Percentiles rank a stretch among this genome's conserved stretches.
phyloP scores from a whole-genome alignment of 2,797 vertebrate species.

The Sebastes miniatus region DNA sequence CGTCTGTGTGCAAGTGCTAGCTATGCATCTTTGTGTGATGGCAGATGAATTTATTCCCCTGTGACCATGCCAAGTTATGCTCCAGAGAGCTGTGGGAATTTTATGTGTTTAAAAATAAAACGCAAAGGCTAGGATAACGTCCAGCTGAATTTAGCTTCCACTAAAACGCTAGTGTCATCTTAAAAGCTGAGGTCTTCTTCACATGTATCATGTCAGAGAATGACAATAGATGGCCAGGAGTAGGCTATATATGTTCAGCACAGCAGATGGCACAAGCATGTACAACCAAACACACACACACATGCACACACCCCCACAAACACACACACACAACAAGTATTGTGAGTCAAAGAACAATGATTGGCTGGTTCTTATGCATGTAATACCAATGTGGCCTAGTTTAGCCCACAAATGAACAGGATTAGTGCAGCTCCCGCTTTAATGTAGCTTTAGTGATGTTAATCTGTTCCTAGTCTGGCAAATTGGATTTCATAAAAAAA shows the following conservation, averaged over 20 bases:
- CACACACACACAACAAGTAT: slow-evolving; percentile 24
- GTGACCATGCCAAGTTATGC: slow-evolving; percentile 32
- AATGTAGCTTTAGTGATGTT: slow-evolving; percentile 58
- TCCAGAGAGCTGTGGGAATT: slow-evolving; percentile 47
- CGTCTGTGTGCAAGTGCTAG: neutral
- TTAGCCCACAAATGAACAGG: slow-evolving; percentile 70
- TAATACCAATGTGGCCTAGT: slow-evolving; percentile 77
- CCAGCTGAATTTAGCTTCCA: slow-evolving; percentile 23
- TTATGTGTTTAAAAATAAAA: slow-evolving; percentile 51
- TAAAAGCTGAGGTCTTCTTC: slow-evolving; percentile 13
- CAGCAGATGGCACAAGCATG: slow-evolving; percentile 64
- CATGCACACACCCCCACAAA: neutral
- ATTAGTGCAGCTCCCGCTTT: slow-evolving; percentile 63
- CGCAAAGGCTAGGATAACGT: slow-evolving; percentile 29
- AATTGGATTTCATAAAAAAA: slow-evolving; percentile 62
- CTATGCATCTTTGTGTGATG: slow-evolving; percentile 15
- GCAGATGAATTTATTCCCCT: slow-evolving; percentile 40
- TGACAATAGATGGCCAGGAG: slow-evolving; percentile 33
- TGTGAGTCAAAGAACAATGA: slow-evolving; percentile 62
- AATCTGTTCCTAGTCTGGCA: slow-evolving; percentile 58
- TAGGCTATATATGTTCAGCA: slow-evolving; percentile 10
- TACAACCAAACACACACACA: slow-evolving; percentile 20
- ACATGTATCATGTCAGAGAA: slow-evolving; percentile 9
- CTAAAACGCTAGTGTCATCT: slow-evolving; percentile 18
- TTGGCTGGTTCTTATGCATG: slow-evolving; percentile 68